Base-by-base conservation (phyloP, 2,113 vertebrate species). In the Psettodes erumei region DNA sequence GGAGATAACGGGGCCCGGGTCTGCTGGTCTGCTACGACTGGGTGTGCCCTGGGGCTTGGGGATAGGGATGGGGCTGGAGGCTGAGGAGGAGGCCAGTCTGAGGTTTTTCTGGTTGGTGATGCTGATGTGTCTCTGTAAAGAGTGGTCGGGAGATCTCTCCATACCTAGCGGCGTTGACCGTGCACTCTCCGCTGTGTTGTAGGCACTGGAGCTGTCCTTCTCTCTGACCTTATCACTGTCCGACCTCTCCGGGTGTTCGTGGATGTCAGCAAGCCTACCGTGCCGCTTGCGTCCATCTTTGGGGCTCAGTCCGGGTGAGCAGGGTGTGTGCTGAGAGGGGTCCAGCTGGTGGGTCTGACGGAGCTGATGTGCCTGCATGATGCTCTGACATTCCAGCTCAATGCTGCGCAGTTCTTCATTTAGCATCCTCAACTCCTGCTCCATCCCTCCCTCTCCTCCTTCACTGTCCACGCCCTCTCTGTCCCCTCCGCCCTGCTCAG, bases 161-260 rank as follows among this genome's bases (percentile, higher is more conserved):
- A 94, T 88, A 0, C 94, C 95, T 8, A 97, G 81, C 0, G 97
- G 97, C 1, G 96, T 97, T 32, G 96, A 98, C 71, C 97, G 93
- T 68, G 96, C 95, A 84, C 97, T 99, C 84, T 99, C 97, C 0
- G 97, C 97, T 0, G 96, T 98, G 84, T 98, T 98, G 84, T 99
- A 98, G 62, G 97, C 96, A 18, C 97, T 98, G 32, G 97, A 98
- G 81, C 95, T 98, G 88, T 99, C 97, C 83, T 98, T 98, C 87
- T 94, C 92, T 19, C 67, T 60, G 28, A 83, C 16, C 50, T 89
- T 90, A 21, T 93, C 91, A 0, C 68, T 69, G 66, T 98, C 96
- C 0, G 93, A 95, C 84, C 94, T 94, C 75, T 97, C 97, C 0
- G 96, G 95, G 33, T 97, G 93, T 64, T 98, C 96, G 0, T 95